A percentile compares a stretch with the other conserved stretches of the same genome.
phyloP scores from a whole-genome alignment of 2,113 vertebrate genomes.

The Engystomops pustulosus region DNA sequence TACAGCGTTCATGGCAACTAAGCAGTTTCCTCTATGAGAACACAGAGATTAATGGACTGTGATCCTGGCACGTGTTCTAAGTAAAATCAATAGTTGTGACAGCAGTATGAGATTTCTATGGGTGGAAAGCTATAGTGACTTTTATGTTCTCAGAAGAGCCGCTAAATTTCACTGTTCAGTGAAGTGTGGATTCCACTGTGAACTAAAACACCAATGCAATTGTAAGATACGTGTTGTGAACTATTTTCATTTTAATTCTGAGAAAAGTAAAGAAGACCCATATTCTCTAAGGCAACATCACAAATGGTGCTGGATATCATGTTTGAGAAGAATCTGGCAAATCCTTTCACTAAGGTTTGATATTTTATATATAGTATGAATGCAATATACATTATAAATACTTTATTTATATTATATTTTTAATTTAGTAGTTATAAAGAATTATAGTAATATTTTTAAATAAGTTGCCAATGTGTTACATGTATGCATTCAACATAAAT shows the following conservation, averaged over 20 bases:
- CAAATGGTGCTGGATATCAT: neutral
- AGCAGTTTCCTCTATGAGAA: neutral
- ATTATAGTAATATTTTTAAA: neutral
- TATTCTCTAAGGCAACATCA: neutral
- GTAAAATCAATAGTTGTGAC: too few species aligned
- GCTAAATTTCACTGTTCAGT: neutral
- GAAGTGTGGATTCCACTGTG: neutral
- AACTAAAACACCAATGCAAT: neutral
- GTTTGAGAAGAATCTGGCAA: constrained; percentile 1
- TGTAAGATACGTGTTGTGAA: neutral
- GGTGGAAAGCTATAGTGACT: neutral
- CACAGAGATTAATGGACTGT: neutral
- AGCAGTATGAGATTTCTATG: neutral
- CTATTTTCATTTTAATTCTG: neutral
- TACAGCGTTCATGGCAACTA: neutral
- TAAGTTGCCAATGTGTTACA: neutral
- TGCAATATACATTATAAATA: neutral
- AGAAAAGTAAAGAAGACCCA: neutral
- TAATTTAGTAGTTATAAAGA: neutral
- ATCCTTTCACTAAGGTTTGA: constrained; percentile 23
- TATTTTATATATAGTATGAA: neutral
- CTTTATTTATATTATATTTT: neutral
- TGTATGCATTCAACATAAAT: too few species aligned
- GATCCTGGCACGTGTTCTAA: neutral
- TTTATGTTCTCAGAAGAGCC: neutral